Evolutionary conservation across 1,140 invertebrate species (phyloP).

Genomic region (Neodiprion pinetum): DNA sequence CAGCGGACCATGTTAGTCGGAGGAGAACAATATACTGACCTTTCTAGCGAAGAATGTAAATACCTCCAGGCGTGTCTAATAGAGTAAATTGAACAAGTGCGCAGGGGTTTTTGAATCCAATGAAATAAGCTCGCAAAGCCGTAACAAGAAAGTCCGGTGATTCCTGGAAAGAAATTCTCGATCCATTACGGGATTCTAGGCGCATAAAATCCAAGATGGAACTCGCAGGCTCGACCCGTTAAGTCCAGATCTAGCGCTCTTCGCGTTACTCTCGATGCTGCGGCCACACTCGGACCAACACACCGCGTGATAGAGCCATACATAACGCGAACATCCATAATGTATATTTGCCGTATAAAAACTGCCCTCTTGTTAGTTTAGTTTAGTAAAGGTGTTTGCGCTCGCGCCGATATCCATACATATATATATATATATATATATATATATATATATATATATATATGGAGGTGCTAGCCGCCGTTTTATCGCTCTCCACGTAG

Average conservation of each 20-base stretch:
- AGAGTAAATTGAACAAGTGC: neutral
- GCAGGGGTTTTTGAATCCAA: neutral
- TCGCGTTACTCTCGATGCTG: neutral
- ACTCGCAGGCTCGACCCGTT: slow-evolving; percentile 2
- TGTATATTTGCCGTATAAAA: slow-evolving; percentile 54
- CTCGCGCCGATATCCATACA: neutral
- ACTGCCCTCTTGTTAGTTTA: slow-evolving; percentile 50
- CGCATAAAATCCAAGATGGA: slow-evolving; percentile 40
- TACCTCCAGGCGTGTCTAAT: neutral
- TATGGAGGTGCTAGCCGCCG: neutral
- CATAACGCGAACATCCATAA: slow-evolving; percentile 57
- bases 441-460: too few species aligned
- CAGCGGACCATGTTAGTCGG: slow-evolving; percentile 6
- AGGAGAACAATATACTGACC: slow-evolving; percentile 1
- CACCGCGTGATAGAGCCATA: slow-evolving; percentile 54
- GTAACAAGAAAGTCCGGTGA: slow-evolving; percentile 45
- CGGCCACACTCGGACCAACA: neutral
- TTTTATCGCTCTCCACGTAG: neutral
- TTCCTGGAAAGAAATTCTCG: slow-evolving; percentile 53
- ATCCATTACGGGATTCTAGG: slow-evolving; percentile 49
- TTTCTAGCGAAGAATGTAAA: neutral
- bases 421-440: too few species aligned
- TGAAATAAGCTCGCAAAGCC: slow-evolving; percentile 8
- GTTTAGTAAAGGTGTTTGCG: slow-evolving; percentile 14
- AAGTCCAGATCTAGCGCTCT: neutral